Percentiles rank a stretch among this genome's conserved stretches.
These are phyloP conservation scores for Hyles vespertilio DNA, from an alignment of 1,140 invertebrate species.

Conservation along the genomic window DNA sequence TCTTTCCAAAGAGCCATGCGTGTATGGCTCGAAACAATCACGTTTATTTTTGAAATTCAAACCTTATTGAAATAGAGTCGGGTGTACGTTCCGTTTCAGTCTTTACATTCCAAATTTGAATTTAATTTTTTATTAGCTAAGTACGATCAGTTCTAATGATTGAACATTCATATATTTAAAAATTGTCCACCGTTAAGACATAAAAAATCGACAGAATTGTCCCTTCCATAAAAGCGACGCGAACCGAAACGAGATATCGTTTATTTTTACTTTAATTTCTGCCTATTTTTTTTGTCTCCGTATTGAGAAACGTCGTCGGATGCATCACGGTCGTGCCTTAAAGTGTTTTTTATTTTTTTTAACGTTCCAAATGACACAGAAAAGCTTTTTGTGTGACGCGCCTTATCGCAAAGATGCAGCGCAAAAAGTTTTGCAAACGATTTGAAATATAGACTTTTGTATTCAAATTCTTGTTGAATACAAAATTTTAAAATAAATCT, in stretches of 20 bases:
- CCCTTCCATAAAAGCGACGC: conserved; percentile 39
- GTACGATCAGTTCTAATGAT: too few relatives aligned
- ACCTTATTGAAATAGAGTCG: conserved; percentile 45
- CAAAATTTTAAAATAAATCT: conserved; percentile 24
- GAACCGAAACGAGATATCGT: conserved; percentile 33
- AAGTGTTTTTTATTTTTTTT: conserved; percentile 44
- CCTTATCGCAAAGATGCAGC: conserved; percentile 54
- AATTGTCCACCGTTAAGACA: background rate
- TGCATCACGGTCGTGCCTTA: conserved; percentile 50
- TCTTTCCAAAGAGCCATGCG: conserved; percentile 40
- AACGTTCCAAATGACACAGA: conserved; percentile 51
- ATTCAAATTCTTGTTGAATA: conserved; percentile 45
- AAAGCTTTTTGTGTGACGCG: conserved; percentile 67
- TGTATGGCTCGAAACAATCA: conserved; percentile 61
- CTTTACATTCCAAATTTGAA: background rate
- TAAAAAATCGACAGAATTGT: conserved; percentile 26
- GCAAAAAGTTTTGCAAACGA: conserved; percentile 51
- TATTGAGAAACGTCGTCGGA: conserved; percentile 65
- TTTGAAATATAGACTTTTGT: conserved; percentile 29
- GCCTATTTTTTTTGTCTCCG: conserved; percentile 52
- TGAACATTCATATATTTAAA: too few relatives aligned
- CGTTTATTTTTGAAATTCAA: conserved; percentile 52
- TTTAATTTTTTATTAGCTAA: background rate
- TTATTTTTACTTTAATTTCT: conserved; percentile 42
- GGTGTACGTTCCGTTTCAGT: conserved; percentile 15